Conservation (phyloP, 2,888 invertebrate species). For the Caenorhabditis sp. region DNA sequence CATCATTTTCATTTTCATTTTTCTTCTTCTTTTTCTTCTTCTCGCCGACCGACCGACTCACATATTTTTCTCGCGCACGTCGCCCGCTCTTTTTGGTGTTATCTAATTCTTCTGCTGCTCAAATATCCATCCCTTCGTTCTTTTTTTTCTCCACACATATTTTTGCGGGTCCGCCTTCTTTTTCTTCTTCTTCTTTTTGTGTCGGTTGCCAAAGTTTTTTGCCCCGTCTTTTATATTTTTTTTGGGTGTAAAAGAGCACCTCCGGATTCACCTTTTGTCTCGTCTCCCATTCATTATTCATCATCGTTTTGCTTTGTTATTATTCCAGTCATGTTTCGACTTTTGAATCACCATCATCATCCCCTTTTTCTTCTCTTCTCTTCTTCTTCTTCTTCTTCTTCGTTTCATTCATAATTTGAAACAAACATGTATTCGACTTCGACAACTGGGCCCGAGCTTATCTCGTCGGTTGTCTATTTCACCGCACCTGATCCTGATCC, state of each 20-base stretch:
- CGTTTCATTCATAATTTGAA: too few relatives aligned
- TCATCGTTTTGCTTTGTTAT: too few relatives aligned
- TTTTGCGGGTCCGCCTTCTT: slow-evolving; percentile 6
- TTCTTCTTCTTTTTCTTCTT: neutral
- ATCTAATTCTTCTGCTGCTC: neutral
- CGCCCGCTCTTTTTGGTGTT: neutral
- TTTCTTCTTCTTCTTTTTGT: neutral
- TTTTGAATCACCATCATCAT: too few relatives aligned
- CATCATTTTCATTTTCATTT: slow-evolving; percentile 5
- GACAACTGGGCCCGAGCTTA: slow-evolving; percentile 36
- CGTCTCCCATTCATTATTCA: too few relatives aligned
- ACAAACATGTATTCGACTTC: slow-evolving; percentile 39
- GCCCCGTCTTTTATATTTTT: neutral
- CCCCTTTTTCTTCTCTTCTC: too few relatives aligned
- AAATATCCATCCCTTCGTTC: neutral
- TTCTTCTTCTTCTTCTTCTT: too few relatives aligned
- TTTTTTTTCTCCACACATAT: neutral
- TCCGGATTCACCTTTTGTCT: too few relatives aligned
- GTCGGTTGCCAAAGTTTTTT: neutral
- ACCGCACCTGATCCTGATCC: slow-evolving; percentile 23
- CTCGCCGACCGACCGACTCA: slow-evolving; percentile 10
- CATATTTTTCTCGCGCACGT: slow-evolving; percentile 12
- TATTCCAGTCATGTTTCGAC: too few relatives aligned
- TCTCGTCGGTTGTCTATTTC: slow-evolving; percentile 38
- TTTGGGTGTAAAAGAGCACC: too few relatives aligned